phyloP scores from a whole-genome alignment of 2,888 invertebrate genomes.

The Macrostomum cliftonense region DNA sequence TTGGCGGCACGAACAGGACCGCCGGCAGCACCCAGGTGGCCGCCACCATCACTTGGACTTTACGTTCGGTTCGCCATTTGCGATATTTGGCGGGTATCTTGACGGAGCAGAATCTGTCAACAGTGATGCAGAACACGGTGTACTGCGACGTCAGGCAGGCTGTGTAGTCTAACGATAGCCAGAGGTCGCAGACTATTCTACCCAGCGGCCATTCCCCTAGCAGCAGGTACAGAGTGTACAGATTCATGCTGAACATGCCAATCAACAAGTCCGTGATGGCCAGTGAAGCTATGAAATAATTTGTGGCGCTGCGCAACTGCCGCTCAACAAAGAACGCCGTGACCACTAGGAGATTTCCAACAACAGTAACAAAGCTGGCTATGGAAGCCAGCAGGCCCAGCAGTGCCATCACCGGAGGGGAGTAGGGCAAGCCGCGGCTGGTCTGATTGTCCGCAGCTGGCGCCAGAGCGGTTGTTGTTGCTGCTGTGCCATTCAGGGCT shows the following conservation, averaged over 20 bases:
- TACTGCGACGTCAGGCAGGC: slow-evolving; percentile 96
- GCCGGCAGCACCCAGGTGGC: slow-evolving; percentile 92
- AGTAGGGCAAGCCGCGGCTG: too few species aligned
- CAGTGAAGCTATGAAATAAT: slow-evolving; percentile 94
- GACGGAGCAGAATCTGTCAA: slow-evolving; percentile 92
- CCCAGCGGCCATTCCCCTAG: slow-evolving; percentile 93
- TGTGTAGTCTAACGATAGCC: slow-evolving; percentile 95
- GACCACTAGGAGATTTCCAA: slow-evolving; percentile 82
- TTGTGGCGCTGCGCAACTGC: slow-evolving; percentile 75
- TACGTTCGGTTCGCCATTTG: slow-evolving; percentile 80
- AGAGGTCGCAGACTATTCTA: slow-evolving; percentile 79
- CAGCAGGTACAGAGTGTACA: slow-evolving; percentile 88
- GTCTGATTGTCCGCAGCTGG: too few species aligned
- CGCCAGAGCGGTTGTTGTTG: too few species aligned
- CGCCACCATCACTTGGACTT: slow-evolving; percentile 82
- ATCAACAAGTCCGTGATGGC: slow-evolving; percentile 92
- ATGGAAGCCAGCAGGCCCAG: not conserved
- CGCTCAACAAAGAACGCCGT: slow-evolving; percentile 82
- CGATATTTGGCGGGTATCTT: slow-evolving; percentile 91
- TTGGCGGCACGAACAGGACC: slow-evolving; percentile 82
- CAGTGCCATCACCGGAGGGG: not conserved
- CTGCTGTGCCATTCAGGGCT: too few species aligned
- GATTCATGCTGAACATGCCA: slow-evolving; percentile 92
- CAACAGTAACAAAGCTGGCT: slow-evolving; percentile 10
- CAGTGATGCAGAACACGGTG: slow-evolving; percentile 89